A percentile compares a stretch with the other conserved stretches of the same genome.
Evolutionary conservation across 35 echinoderm and acorn worm genomes (phyloP).

Genomic region (Hemicentrotus pulcherrimus): DNA sequence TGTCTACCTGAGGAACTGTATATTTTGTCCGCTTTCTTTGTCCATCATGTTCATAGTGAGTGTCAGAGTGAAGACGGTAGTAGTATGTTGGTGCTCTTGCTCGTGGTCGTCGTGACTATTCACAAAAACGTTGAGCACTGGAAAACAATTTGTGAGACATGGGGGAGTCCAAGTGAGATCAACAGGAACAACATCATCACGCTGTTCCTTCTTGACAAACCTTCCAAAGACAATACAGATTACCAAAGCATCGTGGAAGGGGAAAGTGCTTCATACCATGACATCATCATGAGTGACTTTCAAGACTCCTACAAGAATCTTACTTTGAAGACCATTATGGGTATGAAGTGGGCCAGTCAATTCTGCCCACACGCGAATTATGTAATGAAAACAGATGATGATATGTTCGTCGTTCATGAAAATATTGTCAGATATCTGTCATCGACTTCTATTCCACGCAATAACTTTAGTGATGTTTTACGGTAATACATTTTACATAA

Average conservation of each 20-base stretch:
- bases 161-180: conserved; percentile 35
- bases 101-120: conserved; percentile 51
- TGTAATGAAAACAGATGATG: conserved; percentile 86
- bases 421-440: conserved; percentile 57
- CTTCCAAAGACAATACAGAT: neutral
- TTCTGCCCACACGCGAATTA: conserved; percentile 76
- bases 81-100: conserved; percentile 51
- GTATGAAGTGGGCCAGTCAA: conserved; percentile 66
- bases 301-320: conserved; percentile 75
- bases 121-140: conserved; percentile 34
- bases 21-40: no score
- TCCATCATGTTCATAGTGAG: no score
- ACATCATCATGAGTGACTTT: conserved; percentile 76
- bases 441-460: neutral
- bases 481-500: no score
- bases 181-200: conserved; percentile 53
- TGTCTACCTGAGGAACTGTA: no score
- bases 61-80: conserved; percentile 28
- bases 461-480: no score
- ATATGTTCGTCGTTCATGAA: conserved; percentile 65
- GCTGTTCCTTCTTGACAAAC: conserved; percentile 64
- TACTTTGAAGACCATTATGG: conserved; percentile 79
- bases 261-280: conserved; percentile 51
- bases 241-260: neutral
- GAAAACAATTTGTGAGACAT: conserved; percentile 55